These are phyloP conservation scores for Rhagologus leucostigma DNA, from an alignment of 2,113 vertebrate species.

Conservation along the genomic window DNA sequence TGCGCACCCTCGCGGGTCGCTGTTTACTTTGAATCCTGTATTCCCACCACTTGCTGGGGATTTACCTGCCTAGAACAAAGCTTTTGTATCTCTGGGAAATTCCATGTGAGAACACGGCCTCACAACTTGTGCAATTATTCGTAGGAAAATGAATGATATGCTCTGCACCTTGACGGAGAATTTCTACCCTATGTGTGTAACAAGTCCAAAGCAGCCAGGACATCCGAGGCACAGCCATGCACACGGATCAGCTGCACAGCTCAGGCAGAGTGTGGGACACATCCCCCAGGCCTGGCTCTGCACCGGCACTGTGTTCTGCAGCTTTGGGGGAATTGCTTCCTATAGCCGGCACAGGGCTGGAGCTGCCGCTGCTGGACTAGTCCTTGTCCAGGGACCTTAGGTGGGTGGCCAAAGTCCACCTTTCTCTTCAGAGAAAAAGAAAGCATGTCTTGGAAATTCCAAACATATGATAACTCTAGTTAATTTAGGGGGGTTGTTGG, in stretches of 20 bases:
- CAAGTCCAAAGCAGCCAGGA: neutral
- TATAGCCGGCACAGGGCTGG: too few species aligned
- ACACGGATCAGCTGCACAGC: neutral
- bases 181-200: neutral
- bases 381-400: neutral
- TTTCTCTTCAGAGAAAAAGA: neutral
- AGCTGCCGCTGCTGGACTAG: neutral
- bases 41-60: neutral
- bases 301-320: fast-evolving
- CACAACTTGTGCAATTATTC: neutral
- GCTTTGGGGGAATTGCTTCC: neutral
- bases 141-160: fast-evolving
- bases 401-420: neutral
- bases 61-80: neutral
- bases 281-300: neutral
- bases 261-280: neutral
- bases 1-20: fast-evolving
- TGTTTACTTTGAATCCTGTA: neutral
- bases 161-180: neutral
- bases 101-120: neutral
- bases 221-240: too few species aligned
- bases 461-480: neutral
- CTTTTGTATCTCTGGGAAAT: neutral
- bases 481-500: fast-evolving
- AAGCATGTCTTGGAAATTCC: neutral